These are phyloP conservation scores for Huso huso DNA, from an alignment of 2,797 vertebrate genomes.

Conservation along the genomic window DNA sequence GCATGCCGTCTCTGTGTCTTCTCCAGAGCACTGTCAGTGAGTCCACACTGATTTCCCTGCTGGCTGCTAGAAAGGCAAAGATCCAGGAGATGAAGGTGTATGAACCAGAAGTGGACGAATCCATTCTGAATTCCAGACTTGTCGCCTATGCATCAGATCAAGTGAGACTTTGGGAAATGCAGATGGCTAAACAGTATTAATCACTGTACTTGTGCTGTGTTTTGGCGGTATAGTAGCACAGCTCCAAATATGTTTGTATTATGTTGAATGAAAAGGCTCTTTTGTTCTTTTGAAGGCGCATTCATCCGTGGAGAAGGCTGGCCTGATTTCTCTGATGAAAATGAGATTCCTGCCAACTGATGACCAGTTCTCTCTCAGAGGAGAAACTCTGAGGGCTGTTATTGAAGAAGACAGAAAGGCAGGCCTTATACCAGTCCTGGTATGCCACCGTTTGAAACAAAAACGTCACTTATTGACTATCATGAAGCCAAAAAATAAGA, in stretches of 20 bases:
- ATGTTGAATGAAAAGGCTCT: neutral
- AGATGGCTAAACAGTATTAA: too few species aligned
- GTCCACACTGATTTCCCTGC: slow-evolving; percentile 80
- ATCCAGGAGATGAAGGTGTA: slow-evolving; percentile 68
- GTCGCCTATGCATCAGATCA: slow-evolving; percentile 87
- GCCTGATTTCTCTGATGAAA: slow-evolving; percentile 90
- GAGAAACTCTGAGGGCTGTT: slow-evolving; percentile 72
- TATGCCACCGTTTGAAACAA: slow-evolving; percentile 37
- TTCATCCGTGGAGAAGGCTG: slow-evolving; percentile 91
- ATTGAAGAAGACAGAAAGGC: slow-evolving; percentile 73
- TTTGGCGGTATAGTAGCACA: too few species aligned
- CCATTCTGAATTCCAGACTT: slow-evolving; percentile 76
- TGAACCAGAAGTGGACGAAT: slow-evolving; percentile 65
- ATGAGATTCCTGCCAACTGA: slow-evolving; percentile 82
- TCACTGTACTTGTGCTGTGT: too few species aligned
- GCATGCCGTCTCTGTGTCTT: slow-evolving; percentile 2
- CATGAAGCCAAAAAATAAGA: too few species aligned
- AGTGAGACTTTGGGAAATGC: slow-evolving; percentile 40
- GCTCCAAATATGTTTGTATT: too few species aligned
- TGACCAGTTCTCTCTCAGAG: slow-evolving; percentile 78
- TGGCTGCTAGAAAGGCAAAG: slow-evolving; percentile 86
- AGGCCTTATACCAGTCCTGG: slow-evolving; percentile 85
- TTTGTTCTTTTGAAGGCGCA: slow-evolving; percentile 66
- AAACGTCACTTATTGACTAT: too few species aligned
- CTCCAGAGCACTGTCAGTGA: slow-evolving; percentile 87